Evolutionary conservation across 2,797 vertebrate genomes (phyloP), one percentile per base, ranked within the genome.

Genomic region (Anniella stebbinsi): DNA sequence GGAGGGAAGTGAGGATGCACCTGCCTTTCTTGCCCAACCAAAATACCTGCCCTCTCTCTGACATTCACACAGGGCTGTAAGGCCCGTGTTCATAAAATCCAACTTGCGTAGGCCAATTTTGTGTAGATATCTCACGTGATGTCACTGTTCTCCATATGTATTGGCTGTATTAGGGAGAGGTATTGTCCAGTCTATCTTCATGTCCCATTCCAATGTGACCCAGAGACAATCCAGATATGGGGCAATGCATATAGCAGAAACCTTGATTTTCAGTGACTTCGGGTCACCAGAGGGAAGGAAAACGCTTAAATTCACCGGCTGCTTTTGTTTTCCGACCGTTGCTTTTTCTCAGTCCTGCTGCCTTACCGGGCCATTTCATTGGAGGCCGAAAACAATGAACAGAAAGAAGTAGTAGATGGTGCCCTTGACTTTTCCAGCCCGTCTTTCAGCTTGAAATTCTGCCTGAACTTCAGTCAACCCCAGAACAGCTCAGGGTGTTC

Each of bases 361-460:
- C 60, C 51, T 75, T 91, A 2, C 36, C 66, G 33, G 33, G 48
- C n/a, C 69, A 69, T 91, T 54, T 72, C 41, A 11, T 82, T 63
- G 69, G 54, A 57, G 38, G 85, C 81, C 89, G 89, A 41, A 94
- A 94, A 91, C 90, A 80, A 63, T 75, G 82, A 41, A 72, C 30
- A 0, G 0, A 75, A 81, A 85, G 54, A 30, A 57, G 73, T 21
- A 48, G 93, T 1, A 92, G 89, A 89, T 5, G 77, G 77, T 77
- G 13, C 12, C 17, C 78, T 89, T 92, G 88, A 95, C 91, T 91
- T 75, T 87, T 88, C 63, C 57, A 36, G 41, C n/a, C 80, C 66
- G 38, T 57, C 60, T n/a, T 69, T 75, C 25, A 28, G 33, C 70
- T 84, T 54, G 36, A 70, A 60, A 63, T 70, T 21, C 13, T 80